These are phyloP conservation scores for Drosophila conformis DNA, from an alignment of 2,888 invertebrate species.

Conservation along the genomic window DNA sequence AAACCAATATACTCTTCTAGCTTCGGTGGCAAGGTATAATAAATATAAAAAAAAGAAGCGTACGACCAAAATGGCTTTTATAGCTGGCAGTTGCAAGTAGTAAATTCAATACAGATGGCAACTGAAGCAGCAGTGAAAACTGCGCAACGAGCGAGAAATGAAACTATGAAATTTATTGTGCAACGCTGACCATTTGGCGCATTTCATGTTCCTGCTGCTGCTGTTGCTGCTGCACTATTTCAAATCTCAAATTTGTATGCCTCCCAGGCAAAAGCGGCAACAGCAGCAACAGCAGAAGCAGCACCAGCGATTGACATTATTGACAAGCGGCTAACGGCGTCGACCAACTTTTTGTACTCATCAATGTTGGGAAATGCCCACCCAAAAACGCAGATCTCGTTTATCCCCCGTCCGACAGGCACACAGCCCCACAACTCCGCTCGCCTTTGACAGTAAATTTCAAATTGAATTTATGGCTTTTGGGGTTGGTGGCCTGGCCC, in stretches of 20 bases:
- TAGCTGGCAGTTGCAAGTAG: conserved; percentile 55
- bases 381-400: conserved; percentile 33
- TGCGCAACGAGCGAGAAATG: conserved; percentile 40
- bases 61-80: conserved; percentile 55
- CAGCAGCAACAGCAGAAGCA: conserved; percentile 23
- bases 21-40: not conserved
- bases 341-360: conserved; percentile 43
- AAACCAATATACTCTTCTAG: not conserved
- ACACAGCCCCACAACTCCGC: not conserved
- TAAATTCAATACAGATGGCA: conserved; percentile 54
- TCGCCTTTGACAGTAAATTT: conserved; percentile 67
- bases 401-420: not conserved
- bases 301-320: conserved; percentile 64
- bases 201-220: conserved; percentile 47
- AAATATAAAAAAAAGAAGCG: conserved; percentile 9
- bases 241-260: conserved; percentile 65
- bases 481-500: conserved; percentile 40
- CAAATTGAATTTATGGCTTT: conserved; percentile 74
- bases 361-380: conserved; percentile 29
- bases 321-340: conserved; percentile 56
- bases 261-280: conserved; percentile 27
- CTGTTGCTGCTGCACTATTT: conserved; percentile 41
- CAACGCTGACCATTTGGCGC: conserved; percentile 39
- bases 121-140: conserved; percentile 27
- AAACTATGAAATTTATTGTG: conserved; percentile 62